Evolutionary conservation across 1,140 invertebrate species (phyloP).

Genomic region (Asbolus verrucosus): DNA sequence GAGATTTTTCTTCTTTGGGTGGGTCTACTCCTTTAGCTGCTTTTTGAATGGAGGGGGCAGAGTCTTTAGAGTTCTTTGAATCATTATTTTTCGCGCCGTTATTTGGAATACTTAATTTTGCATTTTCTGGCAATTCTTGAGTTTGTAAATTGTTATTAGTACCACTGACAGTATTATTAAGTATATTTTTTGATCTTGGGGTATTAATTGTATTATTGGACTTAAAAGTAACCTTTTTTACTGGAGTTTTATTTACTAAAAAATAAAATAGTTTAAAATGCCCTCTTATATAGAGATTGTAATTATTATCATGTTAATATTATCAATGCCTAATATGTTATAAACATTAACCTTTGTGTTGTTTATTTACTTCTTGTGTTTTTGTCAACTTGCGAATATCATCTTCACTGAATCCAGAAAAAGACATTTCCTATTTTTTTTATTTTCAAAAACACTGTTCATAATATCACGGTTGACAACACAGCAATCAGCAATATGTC

Average conservation of each 20-base stretch:
- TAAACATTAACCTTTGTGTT: constrained; percentile 24
- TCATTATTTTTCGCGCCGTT: no score
- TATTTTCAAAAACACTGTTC: neutral
- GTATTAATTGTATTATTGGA: neutral
- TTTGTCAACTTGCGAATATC: constrained; percentile 58
- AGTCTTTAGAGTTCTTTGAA: no score
- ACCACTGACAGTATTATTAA: constrained; percentile 18
- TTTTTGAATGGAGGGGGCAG: no score
- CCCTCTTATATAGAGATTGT: no score
- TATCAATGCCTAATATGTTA: no score
- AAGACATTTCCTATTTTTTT: constrained; percentile 55
- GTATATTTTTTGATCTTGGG: constrained; percentile 23
- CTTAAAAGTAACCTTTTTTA: constrained; percentile 36
- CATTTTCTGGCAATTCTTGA: constrained; percentile 19
- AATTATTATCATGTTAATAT: no score
- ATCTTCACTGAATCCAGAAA: constrained; percentile 66
- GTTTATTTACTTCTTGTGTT: constrained; percentile 16
- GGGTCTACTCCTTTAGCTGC: neutral
- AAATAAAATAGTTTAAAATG: no score
- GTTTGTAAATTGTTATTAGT: neutral
- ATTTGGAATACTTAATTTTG: constrained; percentile 21
- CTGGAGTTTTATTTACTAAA: neutral
- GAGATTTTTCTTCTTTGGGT: constrained; percentile 2
- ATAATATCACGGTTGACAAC: constrained; percentile 31
- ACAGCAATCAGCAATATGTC: constrained; percentile 16